Base-by-base conservation (phyloP, 1,140 invertebrate genomes). In the Drosophila eugracilis region DNA sequence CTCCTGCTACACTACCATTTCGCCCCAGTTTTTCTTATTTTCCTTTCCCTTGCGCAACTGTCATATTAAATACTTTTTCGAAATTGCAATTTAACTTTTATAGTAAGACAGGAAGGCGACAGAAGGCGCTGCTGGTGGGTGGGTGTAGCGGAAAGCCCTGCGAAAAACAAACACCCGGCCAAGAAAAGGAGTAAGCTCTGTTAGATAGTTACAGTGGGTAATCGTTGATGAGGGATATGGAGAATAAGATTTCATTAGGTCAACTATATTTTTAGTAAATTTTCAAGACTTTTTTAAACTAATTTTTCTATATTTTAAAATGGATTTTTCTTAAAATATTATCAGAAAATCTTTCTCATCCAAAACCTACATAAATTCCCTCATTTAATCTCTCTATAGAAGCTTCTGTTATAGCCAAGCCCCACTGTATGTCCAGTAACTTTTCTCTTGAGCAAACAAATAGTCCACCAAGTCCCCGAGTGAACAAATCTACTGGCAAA, bases 31-130 rank as follows among this genome's bases (percentile, higher is more conserved):
- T 41, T 36, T 37, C 36, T 24, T 36, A n/a, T 26, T 44, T 28
- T 15, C 10, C 15, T 19, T 17, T 22, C 17, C 36, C 19, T 50
- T 39, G 44, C 71, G 53, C 71, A 75, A 69, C 78, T 80, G 78
- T 80, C 78, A 81, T 75, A 81, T 80, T 80, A 80, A 72, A 80
- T 81, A 80, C 78, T 80, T 80, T 81, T 81, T 72, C 55, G 66
- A 80, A 80, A 80, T 80, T 80, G 78, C 78, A 80, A 80, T 80
- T 80, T 80, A 80, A 80, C 78, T 80, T 75, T 80, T 72, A 81
- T 81, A 77, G 78, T 55, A 66, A 60, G 62, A 50, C 53, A 44
- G 60, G 7, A 30, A 49, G 54, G 22, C 24, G 36, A 36, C 39
- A 34, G 52, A 4, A 24, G 19, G 14, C 39, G 30, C 30, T 0